These are phyloP conservation scores for Xestia ashworthii DNA, from an alignment of 2,888 invertebrate genomes.

Conservation along the genomic window DNA sequence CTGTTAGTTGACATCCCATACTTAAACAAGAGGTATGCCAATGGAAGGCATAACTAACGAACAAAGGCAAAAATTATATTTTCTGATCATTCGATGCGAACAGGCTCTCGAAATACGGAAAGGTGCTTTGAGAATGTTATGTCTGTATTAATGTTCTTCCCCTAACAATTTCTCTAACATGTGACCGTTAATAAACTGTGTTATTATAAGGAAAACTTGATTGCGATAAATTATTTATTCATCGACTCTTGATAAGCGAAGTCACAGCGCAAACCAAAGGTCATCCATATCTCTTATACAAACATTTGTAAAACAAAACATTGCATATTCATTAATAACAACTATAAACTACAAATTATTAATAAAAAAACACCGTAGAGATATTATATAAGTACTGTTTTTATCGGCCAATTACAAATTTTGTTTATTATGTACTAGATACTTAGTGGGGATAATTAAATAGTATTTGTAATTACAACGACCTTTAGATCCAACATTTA, in stretches of 20 bases:
- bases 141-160: not conserved
- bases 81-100: not conserved
- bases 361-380: not conserved
- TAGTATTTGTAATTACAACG: not conserved
- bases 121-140: not conserved
- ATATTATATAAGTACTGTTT: not conserved
- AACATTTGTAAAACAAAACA: constrained; percentile 29
- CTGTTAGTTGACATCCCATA: no score
- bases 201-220: constrained; percentile 33
- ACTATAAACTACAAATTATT: not conserved
- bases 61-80: not conserved
- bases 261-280: constrained; percentile 41
- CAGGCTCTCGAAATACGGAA: not conserved
- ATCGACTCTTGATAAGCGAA: constrained; percentile 34
- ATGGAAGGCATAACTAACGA: no score
- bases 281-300: constrained; percentile 28
- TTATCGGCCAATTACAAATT: not conserved
- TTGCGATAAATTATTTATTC: constrained; percentile 22
- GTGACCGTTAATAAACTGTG: not conserved
- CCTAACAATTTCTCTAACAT: not conserved
- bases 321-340: constrained; percentile 12
- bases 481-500: constrained; percentile 7
- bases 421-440: not conserved
- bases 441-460: not conserved
- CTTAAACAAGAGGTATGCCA: no score